Percentiles rank a stretch among this genome's conserved stretches.
phyloP scores from a whole-genome alignment of 2,797 vertebrate species.

The Premnoplex brunnescens region DNA sequence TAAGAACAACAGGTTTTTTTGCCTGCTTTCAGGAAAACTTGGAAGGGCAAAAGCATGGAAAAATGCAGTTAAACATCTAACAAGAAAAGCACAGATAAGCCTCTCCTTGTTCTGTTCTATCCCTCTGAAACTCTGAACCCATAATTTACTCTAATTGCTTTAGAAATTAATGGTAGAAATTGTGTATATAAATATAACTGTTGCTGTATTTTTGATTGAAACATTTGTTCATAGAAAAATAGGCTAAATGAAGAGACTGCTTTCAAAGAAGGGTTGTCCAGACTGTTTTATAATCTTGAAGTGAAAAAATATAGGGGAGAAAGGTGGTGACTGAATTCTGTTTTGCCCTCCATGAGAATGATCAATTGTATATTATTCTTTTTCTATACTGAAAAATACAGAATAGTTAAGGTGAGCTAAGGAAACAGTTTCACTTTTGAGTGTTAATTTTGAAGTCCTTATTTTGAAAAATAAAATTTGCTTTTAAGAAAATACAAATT shows the following conservation, averaged over 20 bases:
- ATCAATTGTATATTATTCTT: not conserved
- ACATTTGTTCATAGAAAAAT: not conserved
- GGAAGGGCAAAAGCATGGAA: not conserved
- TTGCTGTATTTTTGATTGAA: not conserved
- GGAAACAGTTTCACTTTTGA: not conserved
- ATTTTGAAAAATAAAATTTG: not conserved
- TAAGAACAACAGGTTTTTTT: not conserved
- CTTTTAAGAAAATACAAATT: not conserved
- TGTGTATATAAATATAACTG: not conserved
- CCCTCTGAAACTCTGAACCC: not conserved
- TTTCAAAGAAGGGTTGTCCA: not conserved
- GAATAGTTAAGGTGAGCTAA: not conserved
- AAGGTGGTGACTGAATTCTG: not conserved
- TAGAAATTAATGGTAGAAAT: not conserved
- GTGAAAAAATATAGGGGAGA: not conserved
- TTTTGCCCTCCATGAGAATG: not conserved
- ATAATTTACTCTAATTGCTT: not conserved
- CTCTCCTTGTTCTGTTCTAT: not conserved
- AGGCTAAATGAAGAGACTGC: not conserved
- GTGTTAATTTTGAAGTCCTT: not conserved
- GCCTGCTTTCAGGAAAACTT: not conserved
- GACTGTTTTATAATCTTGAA: not conserved
- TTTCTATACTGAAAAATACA: not conserved
- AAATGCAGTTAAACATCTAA: not conserved
- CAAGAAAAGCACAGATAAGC: not conserved